phyloP scores from a whole-genome alignment of 2,888 invertebrate genomes.

The Xanthorhoe designata region DNA sequence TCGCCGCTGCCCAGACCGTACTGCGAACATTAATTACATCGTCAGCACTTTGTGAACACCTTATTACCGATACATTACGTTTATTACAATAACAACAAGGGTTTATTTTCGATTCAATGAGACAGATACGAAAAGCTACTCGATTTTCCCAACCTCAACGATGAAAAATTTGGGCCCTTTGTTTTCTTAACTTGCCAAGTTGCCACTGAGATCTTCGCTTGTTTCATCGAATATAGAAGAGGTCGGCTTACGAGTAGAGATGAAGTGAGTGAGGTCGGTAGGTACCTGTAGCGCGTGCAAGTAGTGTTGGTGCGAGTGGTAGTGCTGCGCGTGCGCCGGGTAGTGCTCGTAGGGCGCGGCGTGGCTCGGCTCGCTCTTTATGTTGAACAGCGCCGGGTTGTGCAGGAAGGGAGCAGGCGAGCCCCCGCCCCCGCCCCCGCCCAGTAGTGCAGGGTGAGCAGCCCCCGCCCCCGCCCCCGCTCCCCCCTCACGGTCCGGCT shows the following conservation, averaged over 20 bases:
- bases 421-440: conserved; percentile 46
- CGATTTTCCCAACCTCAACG: neutral
- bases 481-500: conserved; percentile 49
- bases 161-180: neutral
- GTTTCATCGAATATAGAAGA: too few relatives aligned
- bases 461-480: conserved; percentile 57
- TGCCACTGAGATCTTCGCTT: too few relatives aligned
- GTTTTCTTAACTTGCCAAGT: too few relatives aligned
- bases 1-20: conserved; percentile 77
- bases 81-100: too few relatives aligned
- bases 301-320: conserved; percentile 84
- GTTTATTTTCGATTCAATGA: neutral
- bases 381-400: conserved; percentile 74
- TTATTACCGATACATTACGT: neutral
- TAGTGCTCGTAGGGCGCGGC: conserved; percentile 65
- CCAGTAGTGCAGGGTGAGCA: conserved; percentile 60
- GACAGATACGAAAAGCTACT: neutral
- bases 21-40: conserved; percentile 50
- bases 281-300: conserved; percentile 79
- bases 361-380: conserved; percentile 78
- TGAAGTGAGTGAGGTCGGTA: neutral
- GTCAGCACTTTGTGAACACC: neutral
- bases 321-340: conserved; percentile 62
- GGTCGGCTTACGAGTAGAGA: neutral
- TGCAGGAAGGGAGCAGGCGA: conserved; percentile 63